These are phyloP conservation scores for Zygaena filipendulae DNA, from an alignment of 2,888 invertebrate genomes.

Conservation along the genomic window DNA sequence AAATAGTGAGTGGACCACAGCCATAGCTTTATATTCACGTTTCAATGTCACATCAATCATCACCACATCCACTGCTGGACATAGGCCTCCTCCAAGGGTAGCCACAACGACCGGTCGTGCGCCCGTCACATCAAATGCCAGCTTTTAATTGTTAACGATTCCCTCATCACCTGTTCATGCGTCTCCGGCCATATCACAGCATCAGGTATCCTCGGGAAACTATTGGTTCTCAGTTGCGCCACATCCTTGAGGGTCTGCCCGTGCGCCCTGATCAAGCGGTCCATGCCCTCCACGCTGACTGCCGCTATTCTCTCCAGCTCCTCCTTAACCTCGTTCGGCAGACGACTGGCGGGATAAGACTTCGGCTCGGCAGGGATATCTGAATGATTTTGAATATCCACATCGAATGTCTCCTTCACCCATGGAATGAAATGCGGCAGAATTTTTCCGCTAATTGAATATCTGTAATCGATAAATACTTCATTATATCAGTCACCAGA, in stretches of 20 bases:
- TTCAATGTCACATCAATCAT: too few relatives aligned
- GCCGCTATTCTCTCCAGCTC: constrained; percentile 58
- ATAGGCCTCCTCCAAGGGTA: too few relatives aligned
- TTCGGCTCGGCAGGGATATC: constrained; percentile 66
- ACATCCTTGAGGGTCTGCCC: constrained; percentile 96
- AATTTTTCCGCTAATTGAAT: constrained; percentile 76
- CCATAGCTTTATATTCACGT: too few relatives aligned
- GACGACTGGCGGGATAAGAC: constrained; percentile 73
- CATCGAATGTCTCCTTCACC: constrained; percentile 78
- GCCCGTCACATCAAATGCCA: too few relatives aligned
- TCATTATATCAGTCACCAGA: constrained; percentile 2
- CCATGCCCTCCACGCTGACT: constrained; percentile 75
- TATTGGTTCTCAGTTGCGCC: constrained; percentile 76
- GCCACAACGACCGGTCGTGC: too few relatives aligned
- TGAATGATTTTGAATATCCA: constrained; percentile 59
- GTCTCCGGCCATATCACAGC: constrained; percentile 91
- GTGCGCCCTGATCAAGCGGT: constrained; percentile 88
- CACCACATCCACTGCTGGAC: too few relatives aligned
- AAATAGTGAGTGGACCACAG: too few relatives aligned
- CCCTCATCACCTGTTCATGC: constrained; percentile 84
- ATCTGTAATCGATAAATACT: constrained; percentile 63
- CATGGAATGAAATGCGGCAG: constrained; percentile 86
- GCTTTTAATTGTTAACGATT: too few relatives aligned
- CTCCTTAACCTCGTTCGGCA: constrained; percentile 70
- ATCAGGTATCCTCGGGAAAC: constrained; percentile 89